A percentile compares a stretch with the other conserved stretches of the same genome.
These are phyloP conservation scores for Pituophis catenifer DNA, from an alignment of 2,113 vertebrate genomes.

Conservation along the genomic window DNA sequence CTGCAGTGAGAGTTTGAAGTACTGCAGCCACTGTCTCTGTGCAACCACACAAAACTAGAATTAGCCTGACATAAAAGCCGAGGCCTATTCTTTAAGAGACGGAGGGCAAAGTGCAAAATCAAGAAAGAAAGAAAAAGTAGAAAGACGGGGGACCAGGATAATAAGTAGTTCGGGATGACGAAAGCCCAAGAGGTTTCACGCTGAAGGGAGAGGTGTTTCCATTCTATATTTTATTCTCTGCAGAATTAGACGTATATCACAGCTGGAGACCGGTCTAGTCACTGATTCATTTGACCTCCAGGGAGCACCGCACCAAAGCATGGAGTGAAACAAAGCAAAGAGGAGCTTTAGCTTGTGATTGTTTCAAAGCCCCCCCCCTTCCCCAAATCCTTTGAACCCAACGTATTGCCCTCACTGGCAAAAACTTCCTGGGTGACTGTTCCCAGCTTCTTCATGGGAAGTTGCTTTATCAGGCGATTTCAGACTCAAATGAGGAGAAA, in stretches of 20 bases:
- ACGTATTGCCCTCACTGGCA: not conserved
- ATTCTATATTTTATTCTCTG: conserved; percentile 30
- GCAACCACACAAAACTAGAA: conserved; percentile 4
- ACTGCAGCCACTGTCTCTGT: not conserved
- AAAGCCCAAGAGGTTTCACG: conserved; percentile 22
- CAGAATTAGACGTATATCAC: conserved; percentile 23
- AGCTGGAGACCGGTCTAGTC: conserved; percentile 39
- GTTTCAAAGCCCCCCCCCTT: not conserved
- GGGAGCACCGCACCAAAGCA: conserved; percentile 27
- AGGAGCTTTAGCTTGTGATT: conserved; percentile 8
- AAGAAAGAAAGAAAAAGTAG: conserved; percentile 27
- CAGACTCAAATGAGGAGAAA: not conserved
- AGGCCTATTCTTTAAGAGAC: conserved; percentile 23
- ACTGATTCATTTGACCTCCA: conserved; percentile 13
- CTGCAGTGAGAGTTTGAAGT: conserved; percentile 5
- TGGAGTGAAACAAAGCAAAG: not conserved
- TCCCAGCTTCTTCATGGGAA: not conserved
- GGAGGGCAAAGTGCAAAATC: conserved; percentile 27
- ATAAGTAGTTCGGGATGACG: not conserved
- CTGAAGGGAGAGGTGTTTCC: conserved; percentile 34
- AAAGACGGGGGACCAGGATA: conserved; percentile 24
- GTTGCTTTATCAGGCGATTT: not conserved
- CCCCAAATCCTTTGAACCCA: rapidly evolving
- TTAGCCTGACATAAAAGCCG: conserved; percentile 14
- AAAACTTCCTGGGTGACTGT: not conserved